phyloP scores from a whole-genome alignment of 2,888 invertebrate species.

The Rhorus exstirpatorius region DNA sequence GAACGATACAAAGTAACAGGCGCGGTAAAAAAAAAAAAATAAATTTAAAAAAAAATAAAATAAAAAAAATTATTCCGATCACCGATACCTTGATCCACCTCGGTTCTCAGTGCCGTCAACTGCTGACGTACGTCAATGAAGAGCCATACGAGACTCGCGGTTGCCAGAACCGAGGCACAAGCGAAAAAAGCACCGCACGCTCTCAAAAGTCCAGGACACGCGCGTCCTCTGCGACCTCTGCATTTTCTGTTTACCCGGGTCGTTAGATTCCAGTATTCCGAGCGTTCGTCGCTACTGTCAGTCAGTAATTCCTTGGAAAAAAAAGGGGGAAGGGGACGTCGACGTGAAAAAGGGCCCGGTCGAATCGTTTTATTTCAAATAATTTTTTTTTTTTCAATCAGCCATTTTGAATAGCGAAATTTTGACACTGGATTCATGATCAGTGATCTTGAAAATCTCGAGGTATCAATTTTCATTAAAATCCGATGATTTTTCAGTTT shows the following conservation, averaged over 20 bases:
- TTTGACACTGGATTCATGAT: too few species aligned
- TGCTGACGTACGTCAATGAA: conserved; percentile 90
- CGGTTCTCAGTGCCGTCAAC: conserved; percentile 89
- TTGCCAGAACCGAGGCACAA: conserved; percentile 89
- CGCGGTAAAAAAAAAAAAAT: conserved; percentile 40
- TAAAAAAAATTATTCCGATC: conserved; percentile 33
- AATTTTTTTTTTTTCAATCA: too few species aligned
- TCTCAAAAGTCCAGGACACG: conserved; percentile 87
- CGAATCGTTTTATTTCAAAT: too few species aligned
- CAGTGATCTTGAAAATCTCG: too few species aligned
- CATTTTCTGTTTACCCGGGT: conserved; percentile 79
- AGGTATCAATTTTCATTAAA: too few species aligned
- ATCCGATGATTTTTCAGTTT: too few species aligned
- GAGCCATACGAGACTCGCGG: conserved; percentile 90
- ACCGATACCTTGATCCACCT: conserved; percentile 89
- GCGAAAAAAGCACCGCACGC: conserved; percentile 89
- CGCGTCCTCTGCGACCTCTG: conserved; percentile 80
- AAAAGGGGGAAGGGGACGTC: neutral
- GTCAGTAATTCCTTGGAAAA: conserved; percentile 88
- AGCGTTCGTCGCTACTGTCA: conserved; percentile 89
- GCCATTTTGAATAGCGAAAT: too few species aligned
- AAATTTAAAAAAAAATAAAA: conserved; percentile 27
- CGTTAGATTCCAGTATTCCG: conserved; percentile 86
- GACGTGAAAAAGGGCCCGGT: too few species aligned
- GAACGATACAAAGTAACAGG: too few species aligned